Evolutionary conservation across 2,797 vertebrate genomes (phyloP).

Genomic region (Epinephelus awoara): DNA sequence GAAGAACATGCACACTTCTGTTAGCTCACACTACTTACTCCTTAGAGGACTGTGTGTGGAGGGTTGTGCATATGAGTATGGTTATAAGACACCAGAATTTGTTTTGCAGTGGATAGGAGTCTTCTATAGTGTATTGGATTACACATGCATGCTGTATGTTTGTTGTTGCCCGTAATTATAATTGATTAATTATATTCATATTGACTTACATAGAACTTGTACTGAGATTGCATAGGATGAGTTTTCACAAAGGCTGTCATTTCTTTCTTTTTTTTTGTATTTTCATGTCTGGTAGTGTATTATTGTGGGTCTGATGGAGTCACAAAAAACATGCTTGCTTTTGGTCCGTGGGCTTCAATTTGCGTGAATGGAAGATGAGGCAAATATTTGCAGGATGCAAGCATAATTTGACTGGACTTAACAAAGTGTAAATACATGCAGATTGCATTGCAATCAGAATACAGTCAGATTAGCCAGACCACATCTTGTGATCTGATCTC

Average conservation of each 20-base stretch:
- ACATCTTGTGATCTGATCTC: background rate
- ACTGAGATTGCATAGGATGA: background rate
- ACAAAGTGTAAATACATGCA: too few species aligned
- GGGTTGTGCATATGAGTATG: conserved; percentile 7
- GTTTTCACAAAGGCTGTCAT: background rate
- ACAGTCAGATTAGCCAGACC: too few species aligned
- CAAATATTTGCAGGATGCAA: background rate
- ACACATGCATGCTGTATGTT: background rate
- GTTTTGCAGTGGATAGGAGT: background rate
- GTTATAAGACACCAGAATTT: background rate
- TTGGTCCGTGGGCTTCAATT: background rate
- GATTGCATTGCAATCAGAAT: too few species aligned
- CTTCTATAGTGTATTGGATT: conserved; percentile 9
- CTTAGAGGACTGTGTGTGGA: conserved; percentile 21
- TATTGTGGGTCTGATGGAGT: background rate
- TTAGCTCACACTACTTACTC: conserved; percentile 19
- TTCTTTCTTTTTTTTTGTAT: background rate
- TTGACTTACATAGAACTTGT: background rate
- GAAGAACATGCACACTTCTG: conserved; percentile 36
- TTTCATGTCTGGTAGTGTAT: background rate
- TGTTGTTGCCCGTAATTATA: background rate
- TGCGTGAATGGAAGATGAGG: background rate
- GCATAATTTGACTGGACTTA: too few species aligned
- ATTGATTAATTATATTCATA: conserved; percentile 1
- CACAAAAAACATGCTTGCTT: background rate